Evolutionary conservation across 2,888 invertebrate species (phyloP), one percentile per base, ranked within the genome.

Genomic region (Drosophila mulleri): DNA sequence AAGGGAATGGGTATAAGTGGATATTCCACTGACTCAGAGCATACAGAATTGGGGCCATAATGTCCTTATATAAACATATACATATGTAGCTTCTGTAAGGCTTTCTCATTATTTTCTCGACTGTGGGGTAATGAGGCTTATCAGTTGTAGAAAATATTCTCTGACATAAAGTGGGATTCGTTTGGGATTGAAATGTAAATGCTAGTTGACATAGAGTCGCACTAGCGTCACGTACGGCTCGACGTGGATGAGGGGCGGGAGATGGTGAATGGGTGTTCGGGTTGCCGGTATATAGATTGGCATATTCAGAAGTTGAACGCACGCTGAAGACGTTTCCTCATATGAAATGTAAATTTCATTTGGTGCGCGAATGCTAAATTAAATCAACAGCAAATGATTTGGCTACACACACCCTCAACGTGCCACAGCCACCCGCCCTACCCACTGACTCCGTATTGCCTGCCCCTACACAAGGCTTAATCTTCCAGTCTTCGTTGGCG

Each of bases 381-480:
- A 81, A 83, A 72, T 75, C 84, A 78, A 66, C 70, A 65, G 67
- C 83, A 77, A 80, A 81, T 83, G 65, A 72, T 74, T 77, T 68
- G 64, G 2, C 48, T 48, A 14, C 48, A 29, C n/a, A 29, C 26
- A 26, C n/a, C 47, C 47, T 26, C n/a, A 48, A 29, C 47, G 47
- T 48, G 26, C n/a, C 26, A n/a, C 47, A 9, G 5, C 2, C 23
- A 12, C 12, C n/a, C 20, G 37, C 14, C n/a, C 29, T 29, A 12
- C 12, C 29, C 2, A 6, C 16, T 2, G 9, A n/a, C 8, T 8
- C 1, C 3, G 8, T 12, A 18, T 1, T 11, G 8, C 20, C 37
- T 20, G 3, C 11, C 23, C 14, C n/a, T 29, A 1, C 16, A 2
- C 18, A 18, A 41, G 23, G 41, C 32, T 9, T 8, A 16, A 47